A percentile compares a stretch with the other conserved stretches of the same genome.
These are phyloP conservation scores for Myiotriccus ornatus DNA, from an alignment of 2,797 vertebrate genomes.

Conservation along the genomic window DNA sequence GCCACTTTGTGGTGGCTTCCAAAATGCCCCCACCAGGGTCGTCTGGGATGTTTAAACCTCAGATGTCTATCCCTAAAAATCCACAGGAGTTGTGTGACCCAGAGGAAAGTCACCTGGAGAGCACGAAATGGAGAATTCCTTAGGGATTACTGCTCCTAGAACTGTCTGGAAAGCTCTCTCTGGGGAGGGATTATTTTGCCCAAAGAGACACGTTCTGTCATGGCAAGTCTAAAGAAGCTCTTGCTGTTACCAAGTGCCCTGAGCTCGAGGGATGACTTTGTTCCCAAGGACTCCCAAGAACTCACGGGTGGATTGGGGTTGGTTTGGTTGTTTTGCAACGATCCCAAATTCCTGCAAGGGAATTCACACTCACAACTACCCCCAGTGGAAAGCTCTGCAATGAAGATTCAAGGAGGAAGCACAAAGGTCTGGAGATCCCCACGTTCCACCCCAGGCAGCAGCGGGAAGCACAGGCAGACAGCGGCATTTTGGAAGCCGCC, in stretches of 20 bases:
- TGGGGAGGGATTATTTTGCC: neutral
- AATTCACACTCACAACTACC: neutral
- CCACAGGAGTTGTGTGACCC: accelerated
- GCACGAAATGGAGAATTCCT: neutral
- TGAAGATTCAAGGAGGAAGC: neutral
- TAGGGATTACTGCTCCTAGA: neutral
- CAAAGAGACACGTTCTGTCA: neutral
- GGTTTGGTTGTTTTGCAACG: neutral
- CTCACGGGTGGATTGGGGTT: neutral
- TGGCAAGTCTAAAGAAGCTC: neutral
- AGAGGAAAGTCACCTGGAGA: neutral
- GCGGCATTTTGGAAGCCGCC: neutral
- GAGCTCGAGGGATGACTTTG: neutral
- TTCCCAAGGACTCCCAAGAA: neutral
- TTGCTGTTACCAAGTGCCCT: neutral
- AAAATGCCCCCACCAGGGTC: neutral
- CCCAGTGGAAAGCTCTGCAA: neutral
- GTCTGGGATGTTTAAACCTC: neutral
- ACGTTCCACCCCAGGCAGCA: accelerated
- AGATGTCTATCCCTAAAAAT: neutral
- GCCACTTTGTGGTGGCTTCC: too few species aligned
- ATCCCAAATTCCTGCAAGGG: neutral
- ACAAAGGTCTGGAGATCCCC: neutral
- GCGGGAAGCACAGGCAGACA: accelerated
- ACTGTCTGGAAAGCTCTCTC: neutral